A percentile compares a stretch with the other conserved stretches of the same genome.
phyloP scores from a whole-genome alignment of 2,797 vertebrate species.

The Hemitrygon akajei region DNA sequence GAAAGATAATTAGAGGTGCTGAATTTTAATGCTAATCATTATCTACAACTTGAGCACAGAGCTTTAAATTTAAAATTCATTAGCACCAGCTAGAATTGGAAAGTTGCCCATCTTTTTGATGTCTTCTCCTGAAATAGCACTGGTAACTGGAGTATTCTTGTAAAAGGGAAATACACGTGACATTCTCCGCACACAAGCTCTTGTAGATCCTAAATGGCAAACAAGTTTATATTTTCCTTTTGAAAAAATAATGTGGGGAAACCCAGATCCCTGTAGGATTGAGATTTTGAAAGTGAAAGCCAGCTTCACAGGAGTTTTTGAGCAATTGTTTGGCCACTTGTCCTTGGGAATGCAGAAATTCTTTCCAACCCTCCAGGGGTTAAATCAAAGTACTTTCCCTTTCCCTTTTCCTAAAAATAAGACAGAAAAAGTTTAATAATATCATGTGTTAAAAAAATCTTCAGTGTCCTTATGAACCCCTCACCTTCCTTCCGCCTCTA shows the following conservation, averaged over 20 bases:
- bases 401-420: neutral
- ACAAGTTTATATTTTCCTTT: neutral
- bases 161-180: neutral
- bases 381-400: neutral
- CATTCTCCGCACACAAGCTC: neutral
- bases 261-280: neutral
- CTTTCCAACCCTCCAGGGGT: neutral
- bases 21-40: neutral
- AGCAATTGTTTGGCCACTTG: neutral
- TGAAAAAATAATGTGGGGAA: neutral
- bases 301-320: neutral
- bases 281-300: neutral
- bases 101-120: neutral
- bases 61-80: neutral
- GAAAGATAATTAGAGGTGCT: neutral
- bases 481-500: no score
- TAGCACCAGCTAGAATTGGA: neutral
- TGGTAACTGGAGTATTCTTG: neutral
- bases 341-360: neutral
- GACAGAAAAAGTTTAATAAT: slow-evolving; percentile 1
- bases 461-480: neutral
- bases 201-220: neutral
- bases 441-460: no score
- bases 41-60: neutral
- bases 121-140: neutral